Conservation (phyloP, 2,797 vertebrate genomes). For the Fundulus diaphanus region DNA sequence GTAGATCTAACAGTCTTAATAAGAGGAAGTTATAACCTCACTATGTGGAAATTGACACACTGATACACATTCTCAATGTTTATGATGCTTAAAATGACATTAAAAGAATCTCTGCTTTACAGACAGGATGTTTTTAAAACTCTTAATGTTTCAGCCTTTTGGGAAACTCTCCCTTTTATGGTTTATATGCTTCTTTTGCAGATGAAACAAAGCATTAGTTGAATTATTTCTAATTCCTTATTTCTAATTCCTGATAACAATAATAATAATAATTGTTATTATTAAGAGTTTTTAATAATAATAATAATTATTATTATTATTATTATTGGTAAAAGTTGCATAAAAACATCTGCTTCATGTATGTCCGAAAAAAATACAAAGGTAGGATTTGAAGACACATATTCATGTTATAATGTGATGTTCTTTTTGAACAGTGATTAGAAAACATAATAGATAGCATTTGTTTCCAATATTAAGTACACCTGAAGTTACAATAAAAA, state of each 20-base stretch:
- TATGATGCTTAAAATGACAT: constrained; percentile 51
- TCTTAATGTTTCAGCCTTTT: constrained; percentile 33
- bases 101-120: constrained; percentile 70
- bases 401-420: not conserved
- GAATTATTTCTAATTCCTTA: constrained; percentile 23
- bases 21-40: constrained; percentile 37
- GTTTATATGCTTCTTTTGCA: constrained; percentile 26
- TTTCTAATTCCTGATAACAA: too few relatives aligned
- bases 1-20: constrained; percentile 59
- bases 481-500: too few relatives aligned
- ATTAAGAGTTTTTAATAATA: too few relatives aligned
- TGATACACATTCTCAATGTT: constrained; percentile 43
- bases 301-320: too few relatives aligned
- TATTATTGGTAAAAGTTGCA: not conserved
- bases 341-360: not conserved
- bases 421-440: not conserved
- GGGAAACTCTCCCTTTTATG: constrained; percentile 24
- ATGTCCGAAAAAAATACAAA: not conserved
- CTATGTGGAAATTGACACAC: constrained; percentile 44
- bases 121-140: constrained; percentile 38
- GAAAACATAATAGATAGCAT: not conserved
- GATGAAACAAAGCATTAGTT: constrained; percentile 19
- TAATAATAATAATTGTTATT: too few relatives aligned
- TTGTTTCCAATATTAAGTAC: too few relatives aligned
- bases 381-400: not conserved